Evolutionary conservation across 1,140 invertebrate species (phyloP).

Genomic region (Stegodyphus dumicola): DNA sequence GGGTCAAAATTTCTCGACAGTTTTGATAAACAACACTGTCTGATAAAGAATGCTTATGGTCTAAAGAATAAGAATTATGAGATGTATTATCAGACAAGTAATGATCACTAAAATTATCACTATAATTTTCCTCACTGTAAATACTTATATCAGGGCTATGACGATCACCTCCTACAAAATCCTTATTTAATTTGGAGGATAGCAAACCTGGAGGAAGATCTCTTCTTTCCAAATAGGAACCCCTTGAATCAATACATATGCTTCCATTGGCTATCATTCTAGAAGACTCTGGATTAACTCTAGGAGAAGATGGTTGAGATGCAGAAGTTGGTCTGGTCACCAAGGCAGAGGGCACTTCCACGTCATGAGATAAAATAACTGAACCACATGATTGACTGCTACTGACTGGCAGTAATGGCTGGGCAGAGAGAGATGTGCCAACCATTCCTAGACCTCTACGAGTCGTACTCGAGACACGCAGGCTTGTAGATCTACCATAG

Average conservation of each 20-base stretch:
- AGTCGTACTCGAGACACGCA: conserved; percentile 63
- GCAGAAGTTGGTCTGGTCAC: conserved; percentile 46
- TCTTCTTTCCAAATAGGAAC: conserved; percentile 48
- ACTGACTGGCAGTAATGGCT: conserved; percentile 65
- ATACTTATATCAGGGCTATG: conserved; percentile 66
- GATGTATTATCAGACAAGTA: conserved; percentile 66
- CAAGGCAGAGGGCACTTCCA: conserved; percentile 29
- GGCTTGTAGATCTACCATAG: conserved; percentile 58
- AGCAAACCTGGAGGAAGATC: conserved; percentile 62
- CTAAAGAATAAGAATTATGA: conserved; percentile 68
- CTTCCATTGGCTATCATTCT: conserved; percentile 57
- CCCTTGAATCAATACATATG: conserved; percentile 43
- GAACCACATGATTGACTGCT: conserved; percentile 65
- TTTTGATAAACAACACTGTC: conserved; percentile 61
- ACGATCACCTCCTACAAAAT: conserved; percentile 63
- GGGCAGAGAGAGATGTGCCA: conserved; percentile 65
- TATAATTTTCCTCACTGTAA: conserved; percentile 66
- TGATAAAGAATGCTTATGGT: conserved; percentile 62
- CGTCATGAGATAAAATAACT: conserved; percentile 56
- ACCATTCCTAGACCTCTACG: conserved; percentile 64
- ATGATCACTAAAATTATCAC: conserved; percentile 58
- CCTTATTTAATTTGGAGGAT: conserved; percentile 63
- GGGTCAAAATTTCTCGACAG: conserved; percentile 48
- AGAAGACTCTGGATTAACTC: conserved; percentile 45
- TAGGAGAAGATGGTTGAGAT: conserved; percentile 61